Evolutionary conservation across 2,797 vertebrate species (phyloP), one percentile per base, ranked within the genome.

Genomic region (Tiaroga cobitis): DNA sequence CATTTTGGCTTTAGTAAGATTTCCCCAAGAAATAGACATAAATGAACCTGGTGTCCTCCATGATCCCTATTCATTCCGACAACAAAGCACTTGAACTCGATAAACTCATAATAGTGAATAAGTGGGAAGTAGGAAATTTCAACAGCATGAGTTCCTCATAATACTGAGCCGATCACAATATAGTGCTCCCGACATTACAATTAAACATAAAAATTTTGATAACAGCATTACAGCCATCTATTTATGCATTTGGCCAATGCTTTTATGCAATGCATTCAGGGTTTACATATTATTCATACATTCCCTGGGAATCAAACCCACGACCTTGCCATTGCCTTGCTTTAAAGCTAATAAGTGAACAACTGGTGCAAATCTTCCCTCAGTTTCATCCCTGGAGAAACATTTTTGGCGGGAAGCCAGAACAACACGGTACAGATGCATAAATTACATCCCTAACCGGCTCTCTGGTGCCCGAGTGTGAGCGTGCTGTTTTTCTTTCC

Each of bases 351-450:
- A 59, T 77, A 77, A 77, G 15, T 26, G 8, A 67, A 65, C n/a
- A 51, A 81, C 46, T 70, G 49, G 21, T 69, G 65, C 65, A 69
- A 56, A 68, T 69, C 29, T n/a, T 81, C 46, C 32, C 41, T 80
- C 43, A 8, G 19, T 68, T 68, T 16, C 18, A n/a, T 51, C 79
- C 76, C 76, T 43, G 37, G 56, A 78, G 76, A 61, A 61, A 77
- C 21, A n/a, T 54, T 61, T 15, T 59, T 59, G 34, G 34, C 24
- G 2, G 34, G 8, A 59, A 78, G 54, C 75, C 54, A 26, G 34
- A 41, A 67, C 16, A n/a, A 80, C 63, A n/a, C 3, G 0, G 43
- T 37, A 26, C 43, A 68, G 29, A 69, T 51, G 63, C 63, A 51
- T 54, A 37, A 51, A 72, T 70, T 32, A 72, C 32, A 54, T n/a